Evolutionary conservation across 2,888 invertebrate species (phyloP), one percentile per base, ranked within the genome.

Genomic region (Ennomos fuscantarius): DNA sequence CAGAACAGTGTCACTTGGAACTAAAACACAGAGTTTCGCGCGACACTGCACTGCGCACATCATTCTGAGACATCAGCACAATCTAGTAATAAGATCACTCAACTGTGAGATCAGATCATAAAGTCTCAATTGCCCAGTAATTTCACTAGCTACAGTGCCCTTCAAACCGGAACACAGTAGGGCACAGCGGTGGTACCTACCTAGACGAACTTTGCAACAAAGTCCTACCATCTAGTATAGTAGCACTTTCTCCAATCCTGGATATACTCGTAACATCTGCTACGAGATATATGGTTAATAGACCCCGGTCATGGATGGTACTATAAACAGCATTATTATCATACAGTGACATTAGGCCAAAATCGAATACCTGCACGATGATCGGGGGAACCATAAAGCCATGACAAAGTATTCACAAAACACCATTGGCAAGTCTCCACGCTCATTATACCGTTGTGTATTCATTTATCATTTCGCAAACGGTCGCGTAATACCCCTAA

Each of bases 391-490:
- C 62, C 68, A 71, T 73, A 77, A 80, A 81, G 74, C 78, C 70
- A 67, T 76, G 75, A 76, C 79, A 81, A 81, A 84, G 81, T 78
- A 79, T 84, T 82, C 80, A 83, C 85, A 82, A 84, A 88, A 84
- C 79, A 78, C 72, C 74, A 76, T 68, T 60, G 76, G 75, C 68
- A 73, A 70, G 76, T 78, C 81, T 78, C 77, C 72, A 79, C 73
- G 78, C 74, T 82, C 78, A 78, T 82, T 83, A 83, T 78, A 77
- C 79, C 78, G 71, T 78, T 75, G 78, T 83, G 73, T 74, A 80
- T 78, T 81, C 87, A 87, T 91, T 87, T 87, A 90, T 90, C 90
- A 91, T 90, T 86, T 89, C 71, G 76, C 79, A 83, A 88, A 86
- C 84, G 84, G 82, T 82, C 84, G 80, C 82, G 83, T 89, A 88